Conservation (phyloP, 2,888 invertebrate species). For the Mimas tiliae region DNA sequence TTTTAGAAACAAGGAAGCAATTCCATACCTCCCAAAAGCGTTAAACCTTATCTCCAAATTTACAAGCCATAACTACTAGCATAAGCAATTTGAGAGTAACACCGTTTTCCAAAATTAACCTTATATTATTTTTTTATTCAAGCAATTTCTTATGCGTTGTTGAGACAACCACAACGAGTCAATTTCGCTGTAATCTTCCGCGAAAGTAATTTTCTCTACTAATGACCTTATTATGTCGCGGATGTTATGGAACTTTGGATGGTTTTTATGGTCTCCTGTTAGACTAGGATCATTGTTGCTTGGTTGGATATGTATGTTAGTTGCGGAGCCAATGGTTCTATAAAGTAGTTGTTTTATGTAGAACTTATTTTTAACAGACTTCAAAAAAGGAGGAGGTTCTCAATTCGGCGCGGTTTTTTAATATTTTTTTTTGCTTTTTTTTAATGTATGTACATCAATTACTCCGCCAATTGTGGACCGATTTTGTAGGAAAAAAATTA, state of each 20-base stretch:
- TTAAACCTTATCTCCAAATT: neutral
- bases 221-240: neutral
- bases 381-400: too few relatives aligned
- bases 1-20: too few relatives aligned
- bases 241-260: neutral
- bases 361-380: too few relatives aligned
- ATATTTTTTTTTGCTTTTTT: too few relatives aligned
- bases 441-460: too few relatives aligned
- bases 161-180: slow-evolving; percentile 36
- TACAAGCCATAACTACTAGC: neutral
- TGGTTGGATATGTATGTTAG: too few relatives aligned
- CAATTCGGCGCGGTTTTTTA: too few relatives aligned
- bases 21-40: neutral
- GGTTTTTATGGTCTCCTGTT: neutral
- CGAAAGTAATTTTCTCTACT: slow-evolving; percentile 31
- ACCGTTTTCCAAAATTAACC: neutral
- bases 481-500: too few relatives aligned
- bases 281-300: neutral
- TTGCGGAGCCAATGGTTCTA: too few relatives aligned
- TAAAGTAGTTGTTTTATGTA: too few relatives aligned
- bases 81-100: neutral
- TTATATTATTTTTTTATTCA: slow-evolving; percentile 29
- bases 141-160: slow-evolving; percentile 28
- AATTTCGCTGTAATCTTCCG: slow-evolving; percentile 36
- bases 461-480: too few relatives aligned